phyloP scores from a whole-genome alignment of 2,113 vertebrate genomes.

The Seriola dumerili region DNA sequence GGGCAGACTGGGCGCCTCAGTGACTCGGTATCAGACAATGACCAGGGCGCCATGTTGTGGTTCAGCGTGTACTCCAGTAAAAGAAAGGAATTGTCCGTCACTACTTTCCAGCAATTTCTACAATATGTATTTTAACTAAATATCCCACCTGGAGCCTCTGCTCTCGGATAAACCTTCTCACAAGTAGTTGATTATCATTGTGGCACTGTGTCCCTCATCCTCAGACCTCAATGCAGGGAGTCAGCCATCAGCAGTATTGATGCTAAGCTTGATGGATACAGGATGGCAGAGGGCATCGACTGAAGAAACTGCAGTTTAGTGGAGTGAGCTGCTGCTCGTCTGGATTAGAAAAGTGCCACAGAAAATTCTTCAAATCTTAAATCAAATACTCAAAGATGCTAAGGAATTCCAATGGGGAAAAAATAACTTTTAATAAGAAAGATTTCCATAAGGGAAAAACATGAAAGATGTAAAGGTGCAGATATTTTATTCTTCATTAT shows the following conservation, averaged over 20 bases:
- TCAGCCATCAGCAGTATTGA: constrained; percentile 62
- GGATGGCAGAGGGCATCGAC: constrained; percentile 36
- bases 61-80: too few relatives aligned
- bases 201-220: constrained; percentile 29
- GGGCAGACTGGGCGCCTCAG: too few relatives aligned
- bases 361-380: constrained; percentile 27
- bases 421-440: neutral
- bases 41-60: too few relatives aligned
- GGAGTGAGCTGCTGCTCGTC: constrained; percentile 32
- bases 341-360: constrained; percentile 20
- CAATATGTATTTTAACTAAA: neutral
- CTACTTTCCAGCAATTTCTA: too few relatives aligned
- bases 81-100: too few relatives aligned
- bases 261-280: constrained; percentile 60
- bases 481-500: neutral
- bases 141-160: constrained; percentile 5
- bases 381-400: constrained; percentile 10
- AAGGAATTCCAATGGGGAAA: constrained; percentile 24
- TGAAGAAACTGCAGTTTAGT: constrained; percentile 26
- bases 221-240: constrained; percentile 42
- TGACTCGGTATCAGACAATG: too few relatives aligned
- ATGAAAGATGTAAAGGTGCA: neutral
- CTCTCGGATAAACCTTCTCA: constrained; percentile 24
- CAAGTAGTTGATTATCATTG: constrained; percentile 47
- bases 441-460: neutral